Evolutionary conservation across 1,140 invertebrate genomes (phyloP).

Genomic region (Aphis gossypii): DNA sequence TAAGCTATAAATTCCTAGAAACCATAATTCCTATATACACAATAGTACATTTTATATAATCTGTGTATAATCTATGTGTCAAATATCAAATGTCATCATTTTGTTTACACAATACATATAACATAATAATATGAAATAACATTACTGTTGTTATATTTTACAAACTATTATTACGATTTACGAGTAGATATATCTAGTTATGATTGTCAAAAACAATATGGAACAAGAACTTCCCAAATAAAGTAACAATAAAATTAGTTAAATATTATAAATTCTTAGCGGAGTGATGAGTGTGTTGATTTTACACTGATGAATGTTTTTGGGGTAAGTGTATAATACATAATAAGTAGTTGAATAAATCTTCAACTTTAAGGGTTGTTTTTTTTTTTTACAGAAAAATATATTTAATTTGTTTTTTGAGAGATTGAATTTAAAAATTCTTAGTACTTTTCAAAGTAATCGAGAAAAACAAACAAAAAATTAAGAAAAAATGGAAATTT

Average conservation of each 20-base stretch:
- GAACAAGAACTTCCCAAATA: not conserved
- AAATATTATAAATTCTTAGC: not conserved
- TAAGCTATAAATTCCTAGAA: not conserved
- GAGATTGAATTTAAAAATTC: too few species aligned
- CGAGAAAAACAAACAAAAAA: too few species aligned
- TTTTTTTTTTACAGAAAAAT: too few species aligned
- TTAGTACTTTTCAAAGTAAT: too few species aligned
- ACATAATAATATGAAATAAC: not conserved
- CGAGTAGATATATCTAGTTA: not conserved
- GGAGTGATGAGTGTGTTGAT: too few species aligned
- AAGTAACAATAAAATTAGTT: not conserved
- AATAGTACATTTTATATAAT: not conserved
- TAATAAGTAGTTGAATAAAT: too few species aligned
- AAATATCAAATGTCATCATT: not conserved
- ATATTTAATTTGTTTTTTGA: too few species aligned
- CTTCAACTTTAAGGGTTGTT: too few species aligned
- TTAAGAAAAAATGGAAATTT: too few species aligned
- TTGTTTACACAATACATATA: not conserved
- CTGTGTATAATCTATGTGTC: not conserved
- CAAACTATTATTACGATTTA: not conserved
- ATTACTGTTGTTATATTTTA: not conserved
- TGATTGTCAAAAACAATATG: not conserved
- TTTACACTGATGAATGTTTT: too few species aligned
- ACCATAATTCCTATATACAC: not conserved
- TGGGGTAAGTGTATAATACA: too few species aligned